Evolutionary conservation across 1,140 invertebrate genomes (phyloP).

Genomic region (Temnothorax curvispinosus): DNA sequence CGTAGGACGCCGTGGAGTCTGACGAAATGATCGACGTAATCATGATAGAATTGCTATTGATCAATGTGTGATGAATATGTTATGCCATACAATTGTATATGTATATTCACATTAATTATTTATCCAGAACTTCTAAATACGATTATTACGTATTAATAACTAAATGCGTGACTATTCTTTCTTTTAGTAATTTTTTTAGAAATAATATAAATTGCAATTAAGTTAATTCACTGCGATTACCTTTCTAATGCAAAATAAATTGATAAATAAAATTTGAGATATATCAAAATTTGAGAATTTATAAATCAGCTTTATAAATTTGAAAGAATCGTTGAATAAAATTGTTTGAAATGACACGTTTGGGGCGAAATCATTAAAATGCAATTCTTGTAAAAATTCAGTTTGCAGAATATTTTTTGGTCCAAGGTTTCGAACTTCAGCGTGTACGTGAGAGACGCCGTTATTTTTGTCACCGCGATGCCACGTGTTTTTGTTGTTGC

Average conservation of each 20-base stretch:
- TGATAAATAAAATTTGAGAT: background rate
- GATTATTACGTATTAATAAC: background rate
- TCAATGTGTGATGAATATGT: background rate
- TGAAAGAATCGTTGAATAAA: background rate
- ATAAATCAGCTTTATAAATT: background rate
- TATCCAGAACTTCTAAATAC: background rate
- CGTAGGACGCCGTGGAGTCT: constrained; percentile 67
- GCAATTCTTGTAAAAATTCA: background rate
- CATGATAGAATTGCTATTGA: background rate
- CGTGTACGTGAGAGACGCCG: background rate
- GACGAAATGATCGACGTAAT: constrained; percentile 34
- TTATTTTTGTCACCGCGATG: constrained; percentile 37
- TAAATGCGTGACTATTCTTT: background rate
- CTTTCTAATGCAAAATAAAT: background rate
- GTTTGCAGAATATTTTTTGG: background rate
- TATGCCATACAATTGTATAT: too few relatives aligned
- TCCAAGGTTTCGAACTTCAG: background rate
- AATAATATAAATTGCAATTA: background rate
- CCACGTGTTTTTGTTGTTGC: constrained; percentile 51
- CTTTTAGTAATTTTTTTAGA: background rate
- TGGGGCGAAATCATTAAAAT: background rate
- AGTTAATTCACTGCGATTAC: background rate
- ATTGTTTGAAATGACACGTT: background rate
- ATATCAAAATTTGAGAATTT: too few relatives aligned
- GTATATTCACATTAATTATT: background rate